Base-by-base conservation (phyloP, 2,113 vertebrate genomes). In the Grammomys surdaster region DNA sequence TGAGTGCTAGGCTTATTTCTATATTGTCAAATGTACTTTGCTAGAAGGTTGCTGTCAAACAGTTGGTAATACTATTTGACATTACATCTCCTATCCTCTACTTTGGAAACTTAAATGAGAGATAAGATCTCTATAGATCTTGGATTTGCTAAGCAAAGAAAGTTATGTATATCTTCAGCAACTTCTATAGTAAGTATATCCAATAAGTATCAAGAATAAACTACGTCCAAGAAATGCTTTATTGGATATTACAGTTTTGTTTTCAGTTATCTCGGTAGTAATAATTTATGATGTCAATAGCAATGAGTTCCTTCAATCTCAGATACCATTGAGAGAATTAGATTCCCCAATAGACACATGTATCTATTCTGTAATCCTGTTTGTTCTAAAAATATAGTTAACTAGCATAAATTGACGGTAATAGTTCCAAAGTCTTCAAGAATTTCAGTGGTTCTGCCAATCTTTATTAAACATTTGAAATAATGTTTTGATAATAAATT, bases 401-500 rank as follows among this genome's bases (percentile, higher is more conserved):
- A 95, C 81, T 43, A 76, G 89, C 69, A 92, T 70, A 94, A 96
- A 92, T 73, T 89, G 95, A 91, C 89, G 92, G 65, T 92, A 88
- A 75, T 6, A 81, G 51, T 67, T 69, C 33, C 16, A 65, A 95
- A 93, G 75, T 94, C 5, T 40, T 93, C 65, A n/a, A 93, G 43
- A 14, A 88, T 91, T 95, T 93, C 89, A 12, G 51, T 77, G 28
- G 28, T 70, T 95, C 90, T 31, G 36, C 17, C n/a, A 43, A 78
- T 81, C 58, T 73, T 94, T 78, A 43, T 94, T 96, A 95, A 96
- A 97, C 94, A 95, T 96, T 98, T 94, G 96, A 96, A 95, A 89
- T 88, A 19, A 1, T 78, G 46, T 95, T 97, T 96, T 97, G 89
- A 97, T 97, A 93, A 97, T 93, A 94, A 96, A 96, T 97, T 96